Evolutionary conservation across 2,113 vertebrate genomes (phyloP).

Genomic region (Psittacus erithacus): DNA sequence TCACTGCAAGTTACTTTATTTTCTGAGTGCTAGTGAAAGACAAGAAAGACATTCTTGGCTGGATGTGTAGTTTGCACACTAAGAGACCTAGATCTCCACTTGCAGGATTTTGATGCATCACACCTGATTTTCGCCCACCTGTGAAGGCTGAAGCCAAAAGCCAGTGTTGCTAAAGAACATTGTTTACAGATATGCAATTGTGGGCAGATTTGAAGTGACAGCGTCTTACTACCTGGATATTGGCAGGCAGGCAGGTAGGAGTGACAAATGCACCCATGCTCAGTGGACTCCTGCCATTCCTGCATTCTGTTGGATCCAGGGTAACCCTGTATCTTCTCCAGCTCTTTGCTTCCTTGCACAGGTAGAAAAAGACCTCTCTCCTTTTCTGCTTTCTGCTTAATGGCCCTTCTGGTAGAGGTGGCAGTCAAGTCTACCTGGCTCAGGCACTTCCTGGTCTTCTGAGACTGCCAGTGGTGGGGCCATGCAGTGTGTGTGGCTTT

Average conservation of each 20-base stretch:
- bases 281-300: not conserved
- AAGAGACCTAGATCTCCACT: not conserved
- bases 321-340: not conserved
- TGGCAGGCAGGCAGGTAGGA: not conserved
- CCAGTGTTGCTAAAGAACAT: not conserved
- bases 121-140: not conserved
- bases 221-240: not conserved
- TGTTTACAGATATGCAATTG: not conserved
- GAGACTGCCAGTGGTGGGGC: not conserved
- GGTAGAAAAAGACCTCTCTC: accelerated
- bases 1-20: not conserved
- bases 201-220: not conserved
- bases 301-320: not conserved
- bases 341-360: not conserved
- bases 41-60: not conserved
- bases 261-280: not conserved
- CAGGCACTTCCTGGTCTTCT: not conserved
- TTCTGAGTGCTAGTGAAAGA: not conserved
- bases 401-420: not conserved
- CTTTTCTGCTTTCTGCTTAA: not conserved
- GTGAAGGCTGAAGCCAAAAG: not conserved
- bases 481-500: not conserved
- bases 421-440: not conserved
- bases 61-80: not conserved
- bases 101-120: not conserved